Evolutionary conservation across 2,113 vertebrate genomes (phyloP), one percentile per base, ranked within the genome.

Genomic region (Vulpes ferrilata): DNA sequence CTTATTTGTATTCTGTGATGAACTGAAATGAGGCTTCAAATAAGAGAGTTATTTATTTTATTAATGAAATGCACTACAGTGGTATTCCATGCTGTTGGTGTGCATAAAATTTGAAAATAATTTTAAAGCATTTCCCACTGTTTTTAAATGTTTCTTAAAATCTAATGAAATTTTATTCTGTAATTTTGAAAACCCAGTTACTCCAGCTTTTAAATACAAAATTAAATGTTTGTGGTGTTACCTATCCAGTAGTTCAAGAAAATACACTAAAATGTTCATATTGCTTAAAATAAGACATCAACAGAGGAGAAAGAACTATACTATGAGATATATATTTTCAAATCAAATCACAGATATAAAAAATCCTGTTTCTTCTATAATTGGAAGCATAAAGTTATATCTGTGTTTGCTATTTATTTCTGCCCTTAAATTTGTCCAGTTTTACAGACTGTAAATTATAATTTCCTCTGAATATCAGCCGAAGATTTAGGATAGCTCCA

Each of bases 401-500:
- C 62, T 88, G 51, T 51, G 48, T 93, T 81, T 82, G 5, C 2
- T 53, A 65, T n/a, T 82, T 55, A 92, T 67, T 92, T 96, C 94
- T 74, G 57, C n/a, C 35, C 32, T 84, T 88, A 76, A 51, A 43
- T 80, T 69, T 93, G n/a, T 64, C 43, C 35, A 55, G 76, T 25
- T 91, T 74, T 81, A 96, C 23, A 81, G 48, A 95, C 30, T 64
- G n/a, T 62, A 83, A 82, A 25, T 60, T 94, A 43, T 95, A 8
- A 74, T 69, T 95, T 90, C 88, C n/a, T 95, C 27, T 94, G 69
- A 80, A 59, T 69, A 43, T n/a, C 76, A 30, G 20, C 59, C 74
- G 80, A 84, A 96, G 80, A 88, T 81, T 92, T 88, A 95, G 92
- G 78, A 84, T 69, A 91, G 53, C 88, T 91, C 51, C 94, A 43